A percentile compares a stretch with the other conserved stretches of the same genome.
Evolutionary conservation across 2,888 invertebrate species (phyloP).

Genomic region (Tetragonisca angustula): DNA sequence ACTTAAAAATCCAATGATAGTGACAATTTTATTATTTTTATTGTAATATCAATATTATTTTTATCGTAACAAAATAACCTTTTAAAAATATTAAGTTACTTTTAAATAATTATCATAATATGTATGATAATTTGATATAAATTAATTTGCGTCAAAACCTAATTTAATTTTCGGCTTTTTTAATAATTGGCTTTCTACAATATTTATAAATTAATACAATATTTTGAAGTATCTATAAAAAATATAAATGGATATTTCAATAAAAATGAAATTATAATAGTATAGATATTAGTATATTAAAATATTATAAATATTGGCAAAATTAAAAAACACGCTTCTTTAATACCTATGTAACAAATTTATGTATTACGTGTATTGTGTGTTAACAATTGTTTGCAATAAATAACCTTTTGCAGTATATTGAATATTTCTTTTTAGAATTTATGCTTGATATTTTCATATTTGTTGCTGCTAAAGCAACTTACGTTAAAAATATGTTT

Average conservation of each 20-base stretch:
- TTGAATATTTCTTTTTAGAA: background rate
- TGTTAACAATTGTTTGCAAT: conserved; percentile 47
- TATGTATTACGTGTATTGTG: conserved; percentile 39
- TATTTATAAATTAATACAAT: background rate
- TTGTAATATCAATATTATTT: background rate
- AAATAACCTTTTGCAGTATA: conserved; percentile 49
- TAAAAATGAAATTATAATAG: conserved; percentile 22
- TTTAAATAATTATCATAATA: background rate
- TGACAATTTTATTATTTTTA: conserved; percentile 16
- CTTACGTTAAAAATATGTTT: background rate
- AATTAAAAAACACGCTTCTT: conserved; percentile 37
- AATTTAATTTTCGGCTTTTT: conserved; percentile 14
- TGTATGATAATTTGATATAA: background rate
- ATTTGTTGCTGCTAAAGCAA: background rate
- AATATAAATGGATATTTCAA: conserved; percentile 33
- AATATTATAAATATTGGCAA: conserved; percentile 20
- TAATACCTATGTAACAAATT: conserved; percentile 41
- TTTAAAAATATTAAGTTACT: conserved; percentile 5
- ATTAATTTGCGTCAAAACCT: background rate
- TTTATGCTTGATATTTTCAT: background rate
- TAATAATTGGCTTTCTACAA: conserved; percentile 28
- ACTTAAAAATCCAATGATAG: conserved; percentile 18
- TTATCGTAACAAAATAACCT: background rate
- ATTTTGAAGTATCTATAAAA: conserved; percentile 37
- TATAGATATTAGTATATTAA: conserved; percentile 19